A percentile compares a stretch with the other conserved stretches of the same genome.
Conservation (phyloP, 64 coral and sea anemone genomes). For the Stichodactyla helianthus region DNA sequence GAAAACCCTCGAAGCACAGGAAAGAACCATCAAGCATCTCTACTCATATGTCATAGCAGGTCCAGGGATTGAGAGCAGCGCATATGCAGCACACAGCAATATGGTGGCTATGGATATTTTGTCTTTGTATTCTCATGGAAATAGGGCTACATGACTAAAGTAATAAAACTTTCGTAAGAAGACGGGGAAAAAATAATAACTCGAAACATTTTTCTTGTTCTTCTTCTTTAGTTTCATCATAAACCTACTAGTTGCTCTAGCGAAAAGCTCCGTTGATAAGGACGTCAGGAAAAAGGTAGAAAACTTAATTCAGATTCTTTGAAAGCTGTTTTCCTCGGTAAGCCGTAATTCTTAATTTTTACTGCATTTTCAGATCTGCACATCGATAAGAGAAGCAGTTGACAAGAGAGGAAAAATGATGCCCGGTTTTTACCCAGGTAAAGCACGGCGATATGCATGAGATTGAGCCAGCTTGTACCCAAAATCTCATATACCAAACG, state of each 20-base stretch:
- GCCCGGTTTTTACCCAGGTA: not conserved
- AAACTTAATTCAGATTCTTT: not conserved
- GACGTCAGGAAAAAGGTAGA: not conserved
- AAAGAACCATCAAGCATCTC: too few relatives aligned
- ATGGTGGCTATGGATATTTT: too few relatives aligned
- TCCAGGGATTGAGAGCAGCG: too few relatives aligned
- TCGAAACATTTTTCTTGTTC: not conserved
- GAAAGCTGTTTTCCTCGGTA: too few relatives aligned
- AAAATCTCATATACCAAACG: not conserved
- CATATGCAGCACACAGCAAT: too few relatives aligned
- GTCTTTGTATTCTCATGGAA: too few relatives aligned
- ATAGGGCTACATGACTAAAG: too few relatives aligned
- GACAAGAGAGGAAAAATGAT: not conserved
- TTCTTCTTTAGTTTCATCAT: not conserved
- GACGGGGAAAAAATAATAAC: not conserved
- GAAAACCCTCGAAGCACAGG: too few relatives aligned
- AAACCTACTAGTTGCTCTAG: not conserved
- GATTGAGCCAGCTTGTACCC: not conserved
- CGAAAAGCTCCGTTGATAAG: not conserved
- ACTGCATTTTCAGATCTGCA: not conserved
- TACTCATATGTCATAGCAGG: too few relatives aligned
- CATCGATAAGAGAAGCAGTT: not conserved
- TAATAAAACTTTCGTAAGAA: too few relatives aligned
- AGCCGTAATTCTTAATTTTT: not conserved
- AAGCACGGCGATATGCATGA: not conserved